phyloP scores from a whole-genome alignment of 2,113 vertebrate genomes.

The Thomomys bottae region DNA sequence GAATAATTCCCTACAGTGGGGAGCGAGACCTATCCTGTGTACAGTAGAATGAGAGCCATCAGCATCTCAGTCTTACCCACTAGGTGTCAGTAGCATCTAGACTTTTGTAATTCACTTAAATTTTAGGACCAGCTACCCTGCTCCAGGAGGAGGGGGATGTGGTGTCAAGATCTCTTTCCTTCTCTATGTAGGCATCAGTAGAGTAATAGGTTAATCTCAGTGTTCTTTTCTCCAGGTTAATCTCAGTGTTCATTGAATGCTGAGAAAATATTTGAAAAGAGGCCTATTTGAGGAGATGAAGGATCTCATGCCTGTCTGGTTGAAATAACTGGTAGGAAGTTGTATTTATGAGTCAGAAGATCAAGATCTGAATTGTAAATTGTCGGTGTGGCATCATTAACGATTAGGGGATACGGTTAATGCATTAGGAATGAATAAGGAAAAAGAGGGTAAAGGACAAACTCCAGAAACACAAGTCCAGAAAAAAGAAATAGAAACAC shows the following conservation, averaged over 20 bases:
- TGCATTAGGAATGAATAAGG: neutral
- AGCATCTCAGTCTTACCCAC: neutral
- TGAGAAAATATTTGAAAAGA: neutral
- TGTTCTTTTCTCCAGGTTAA: neutral
- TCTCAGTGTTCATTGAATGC: neutral
- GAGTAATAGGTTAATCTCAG: neutral
- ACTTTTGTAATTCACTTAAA: neutral
- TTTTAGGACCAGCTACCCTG: neutral
- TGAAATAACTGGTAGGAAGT: neutral
- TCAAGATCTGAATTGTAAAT: neutral
- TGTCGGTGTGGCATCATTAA: neutral
- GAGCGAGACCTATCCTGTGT: neutral
- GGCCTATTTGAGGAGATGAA: neutral
- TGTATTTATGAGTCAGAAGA: neutral
- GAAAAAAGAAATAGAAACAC: neutral
- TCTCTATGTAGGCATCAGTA: neutral
- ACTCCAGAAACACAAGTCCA: neutral
- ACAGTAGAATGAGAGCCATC: neutral
- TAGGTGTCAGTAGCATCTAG: neutral
- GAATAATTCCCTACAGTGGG: neutral
- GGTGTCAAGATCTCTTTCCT: neutral
- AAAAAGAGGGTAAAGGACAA: neutral
- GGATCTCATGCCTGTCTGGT: neutral
- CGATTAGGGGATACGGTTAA: neutral
- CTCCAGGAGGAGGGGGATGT: neutral